Conservation (phyloP, 2,888 invertebrate genomes). For the Conops quadrifasciatus region DNA sequence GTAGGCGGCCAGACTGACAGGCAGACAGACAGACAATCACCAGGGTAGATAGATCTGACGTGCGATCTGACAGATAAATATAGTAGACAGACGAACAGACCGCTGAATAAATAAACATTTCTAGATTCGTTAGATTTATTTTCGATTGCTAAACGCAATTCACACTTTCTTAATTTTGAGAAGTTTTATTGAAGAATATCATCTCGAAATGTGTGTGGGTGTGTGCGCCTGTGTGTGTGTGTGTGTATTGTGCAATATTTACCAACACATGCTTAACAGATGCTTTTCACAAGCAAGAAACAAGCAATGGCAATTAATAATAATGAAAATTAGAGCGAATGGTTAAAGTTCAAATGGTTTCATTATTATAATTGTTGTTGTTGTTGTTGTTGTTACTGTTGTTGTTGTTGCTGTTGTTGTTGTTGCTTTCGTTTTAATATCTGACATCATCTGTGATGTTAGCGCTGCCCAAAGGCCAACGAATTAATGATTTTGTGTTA, state of each 20-base stretch:
- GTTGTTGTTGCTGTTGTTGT: not conserved
- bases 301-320: not conserved
- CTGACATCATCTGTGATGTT: not conserved
- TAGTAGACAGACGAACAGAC: no score
- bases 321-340: constrained; percentile 5
- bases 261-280: not conserved
- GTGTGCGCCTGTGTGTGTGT: not conserved
- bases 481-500: not conserved
- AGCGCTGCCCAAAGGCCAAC: not conserved
- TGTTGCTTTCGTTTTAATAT: not conserved
- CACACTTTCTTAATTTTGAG: not conserved
- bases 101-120: no score
- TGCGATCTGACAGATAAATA: no score
- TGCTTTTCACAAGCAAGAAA: not conserved
- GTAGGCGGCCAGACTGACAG: no score
- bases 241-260: not conserved
- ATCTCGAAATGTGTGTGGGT: not conserved
- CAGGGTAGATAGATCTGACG: no score
- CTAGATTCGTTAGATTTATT: not conserved
- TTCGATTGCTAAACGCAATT: not conserved
- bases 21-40: no score
- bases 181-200: not conserved
- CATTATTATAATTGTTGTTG: not conserved
- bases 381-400: not conserved
- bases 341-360: not conserved